These are phyloP conservation scores for Hyaena hyaena DNA, from an alignment of 2,113 vertebrate genomes.

Conservation along the genomic window DNA sequence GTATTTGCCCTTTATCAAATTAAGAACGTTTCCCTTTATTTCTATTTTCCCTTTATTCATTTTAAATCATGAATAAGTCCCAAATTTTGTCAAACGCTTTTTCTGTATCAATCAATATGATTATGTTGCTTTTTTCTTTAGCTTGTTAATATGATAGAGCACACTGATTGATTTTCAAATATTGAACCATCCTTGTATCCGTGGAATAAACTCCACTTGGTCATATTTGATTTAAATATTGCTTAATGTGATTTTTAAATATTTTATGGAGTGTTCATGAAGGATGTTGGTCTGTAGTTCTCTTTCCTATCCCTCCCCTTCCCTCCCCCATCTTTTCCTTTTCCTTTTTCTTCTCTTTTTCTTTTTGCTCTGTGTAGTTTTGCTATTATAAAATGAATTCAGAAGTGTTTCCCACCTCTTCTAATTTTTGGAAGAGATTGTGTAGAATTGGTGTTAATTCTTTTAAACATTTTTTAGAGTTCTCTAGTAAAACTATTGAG, in stretches of 20 bases:
- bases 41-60: background rate
- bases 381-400: background rate
- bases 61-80: background rate
- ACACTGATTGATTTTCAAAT: background rate
- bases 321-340: background rate
- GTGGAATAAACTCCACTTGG: background rate
- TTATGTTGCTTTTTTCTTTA: background rate
- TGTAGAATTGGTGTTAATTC: background rate
- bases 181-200: background rate
- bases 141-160: background rate
- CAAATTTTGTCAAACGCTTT: background rate
- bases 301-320: background rate
- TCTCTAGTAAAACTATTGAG: background rate
- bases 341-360: background rate
- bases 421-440: background rate
- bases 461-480: background rate
- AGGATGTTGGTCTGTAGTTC: background rate
- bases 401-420: background rate
- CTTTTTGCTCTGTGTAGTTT: background rate
- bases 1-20: background rate
- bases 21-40: background rate
- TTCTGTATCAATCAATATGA: background rate
- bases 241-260: background rate
- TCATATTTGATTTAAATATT: background rate
- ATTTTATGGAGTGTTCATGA: background rate